Conservation (phyloP, 1,140 invertebrate genomes). For the Hormaphis cornu region DNA sequence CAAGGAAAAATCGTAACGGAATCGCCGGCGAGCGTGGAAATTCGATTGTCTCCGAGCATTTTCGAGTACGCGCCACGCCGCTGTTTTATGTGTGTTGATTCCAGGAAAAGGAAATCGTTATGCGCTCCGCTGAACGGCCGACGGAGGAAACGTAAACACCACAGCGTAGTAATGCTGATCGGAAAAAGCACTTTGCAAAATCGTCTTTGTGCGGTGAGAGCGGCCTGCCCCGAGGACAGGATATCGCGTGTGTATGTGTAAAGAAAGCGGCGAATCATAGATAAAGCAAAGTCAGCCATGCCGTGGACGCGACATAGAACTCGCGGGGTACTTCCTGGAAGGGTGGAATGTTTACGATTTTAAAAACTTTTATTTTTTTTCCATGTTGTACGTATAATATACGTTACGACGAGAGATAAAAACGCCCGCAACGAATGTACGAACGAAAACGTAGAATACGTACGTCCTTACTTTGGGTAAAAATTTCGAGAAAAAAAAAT, state of each 20-base stretch:
- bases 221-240: neutral
- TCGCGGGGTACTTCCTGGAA: neutral
- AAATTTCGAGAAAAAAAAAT: no score
- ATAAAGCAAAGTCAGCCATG: neutral
- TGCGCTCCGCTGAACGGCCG: neutral
- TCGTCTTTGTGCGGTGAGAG: neutral
- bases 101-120: neutral
- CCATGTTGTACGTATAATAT: no score
- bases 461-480: no score
- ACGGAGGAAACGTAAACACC: neutral
- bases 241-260: neutral
- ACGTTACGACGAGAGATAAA: no score
- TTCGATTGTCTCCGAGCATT: no score
- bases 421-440: no score
- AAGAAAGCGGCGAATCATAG: neutral
- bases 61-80: no score
- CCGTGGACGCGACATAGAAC: neutral
- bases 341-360: no score
- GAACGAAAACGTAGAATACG: no score
- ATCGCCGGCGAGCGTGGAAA: no score
- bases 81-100: neutral
- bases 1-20: no score
- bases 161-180: neutral
- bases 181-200: constrained; percentile 10
- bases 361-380: no score